A percentile compares a stretch with the other conserved stretches of the same genome.
Evolutionary conservation across 2,113 vertebrate genomes (phyloP).

Genomic region (Erythrocebus patas): DNA sequence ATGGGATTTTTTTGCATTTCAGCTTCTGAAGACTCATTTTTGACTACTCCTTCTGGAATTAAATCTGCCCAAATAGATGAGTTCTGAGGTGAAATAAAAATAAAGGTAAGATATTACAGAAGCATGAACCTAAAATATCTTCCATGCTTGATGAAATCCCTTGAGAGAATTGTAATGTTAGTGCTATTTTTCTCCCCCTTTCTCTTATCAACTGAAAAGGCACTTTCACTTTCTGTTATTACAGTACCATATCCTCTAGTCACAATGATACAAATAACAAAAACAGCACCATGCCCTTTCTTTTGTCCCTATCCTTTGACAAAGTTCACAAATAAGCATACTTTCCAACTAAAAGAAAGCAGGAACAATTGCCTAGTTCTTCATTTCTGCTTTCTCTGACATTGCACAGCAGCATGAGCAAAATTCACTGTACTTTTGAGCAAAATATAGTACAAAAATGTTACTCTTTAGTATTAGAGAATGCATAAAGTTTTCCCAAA

Average conservation of each 20-base stretch:
- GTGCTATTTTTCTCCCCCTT: slow-evolving; percentile 24
- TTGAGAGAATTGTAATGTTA: slow-evolving; percentile 41
- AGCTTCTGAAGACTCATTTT: not conserved
- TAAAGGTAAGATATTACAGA: not conserved
- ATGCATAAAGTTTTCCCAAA: not conserved
- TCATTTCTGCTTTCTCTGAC: slow-evolving; percentile 23
- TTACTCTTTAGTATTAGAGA: not conserved
- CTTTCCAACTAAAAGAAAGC: slow-evolving; percentile 4
- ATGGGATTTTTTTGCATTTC: not conserved
- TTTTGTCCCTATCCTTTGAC: slow-evolving; percentile 52
- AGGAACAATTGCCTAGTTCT: slow-evolving; percentile 30
- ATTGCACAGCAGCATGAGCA: not conserved
- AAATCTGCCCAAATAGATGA: not conserved
- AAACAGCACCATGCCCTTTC: slow-evolving; percentile 48
- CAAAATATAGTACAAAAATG: not conserved
- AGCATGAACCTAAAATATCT: slow-evolving; percentile 26
- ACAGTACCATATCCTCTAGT: slow-evolving; percentile 44
- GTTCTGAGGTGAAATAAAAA: slow-evolving; percentile 38
- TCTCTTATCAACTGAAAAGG: not conserved
- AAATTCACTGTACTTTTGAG: not conserved
- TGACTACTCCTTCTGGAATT: not conserved
- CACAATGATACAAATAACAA: slow-evolving; percentile 67
- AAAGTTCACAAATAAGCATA: slow-evolving; percentile 42
- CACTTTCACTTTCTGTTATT: slow-evolving; percentile 50
- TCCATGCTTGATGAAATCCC: slow-evolving; percentile 13